phyloP scores from a whole-genome alignment of 2,113 vertebrate genomes.

The Anseranas semipalmata region DNA sequence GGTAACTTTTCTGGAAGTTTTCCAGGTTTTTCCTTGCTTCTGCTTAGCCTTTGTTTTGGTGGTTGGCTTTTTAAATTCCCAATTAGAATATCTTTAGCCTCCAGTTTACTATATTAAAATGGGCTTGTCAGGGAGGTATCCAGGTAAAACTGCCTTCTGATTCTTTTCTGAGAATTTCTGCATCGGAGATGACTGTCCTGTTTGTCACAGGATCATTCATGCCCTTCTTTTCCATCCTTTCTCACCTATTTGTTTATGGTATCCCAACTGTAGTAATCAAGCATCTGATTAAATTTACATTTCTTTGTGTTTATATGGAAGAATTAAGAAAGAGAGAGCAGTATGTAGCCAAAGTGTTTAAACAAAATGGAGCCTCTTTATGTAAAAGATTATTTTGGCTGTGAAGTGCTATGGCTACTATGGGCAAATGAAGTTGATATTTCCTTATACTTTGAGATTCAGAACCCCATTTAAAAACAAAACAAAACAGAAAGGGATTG shows the following conservation, averaged over 20 bases:
- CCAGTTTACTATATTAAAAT: not conserved
- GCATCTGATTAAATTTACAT: conserved; percentile 34
- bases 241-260: not conserved
- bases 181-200: not conserved
- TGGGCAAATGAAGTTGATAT: not conserved
- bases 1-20: not conserved
- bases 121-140: not conserved
- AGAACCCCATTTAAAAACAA: not conserved
- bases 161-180: not conserved
- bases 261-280: not conserved
- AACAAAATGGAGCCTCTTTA: not conserved
- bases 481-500: not conserved
- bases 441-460: not conserved
- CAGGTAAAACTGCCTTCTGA: conserved; percentile 5
- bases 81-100: not conserved
- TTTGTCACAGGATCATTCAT: not conserved
- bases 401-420: not conserved
- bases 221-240: not conserved
- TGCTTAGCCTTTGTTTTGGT: not conserved
- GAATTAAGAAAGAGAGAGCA: not conserved
- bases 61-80: not conserved
- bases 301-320: not conserved
- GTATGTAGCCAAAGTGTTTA: not conserved
- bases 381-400: not conserved
- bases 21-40: not conserved